Evolutionary conservation across 2,888 invertebrate genomes (phyloP), one percentile per base, ranked within the genome.

Genomic region (Hofmannophila pseudospretella): DNA sequence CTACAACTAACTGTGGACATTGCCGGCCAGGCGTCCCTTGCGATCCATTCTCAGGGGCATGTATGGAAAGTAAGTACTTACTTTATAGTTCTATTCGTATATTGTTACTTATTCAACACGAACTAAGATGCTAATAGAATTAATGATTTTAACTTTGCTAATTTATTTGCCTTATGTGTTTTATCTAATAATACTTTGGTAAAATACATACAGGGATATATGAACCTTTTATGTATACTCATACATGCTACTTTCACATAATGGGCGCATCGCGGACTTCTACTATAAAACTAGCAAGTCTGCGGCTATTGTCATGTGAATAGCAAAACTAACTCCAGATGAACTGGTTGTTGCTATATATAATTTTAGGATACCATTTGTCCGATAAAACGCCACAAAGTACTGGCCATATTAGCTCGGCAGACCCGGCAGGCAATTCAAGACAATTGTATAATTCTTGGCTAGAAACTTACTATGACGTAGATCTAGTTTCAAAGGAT

Each of bases 11-110:
- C 51, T 94, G 94, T 66, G 90, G 90, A 46, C 93, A 95, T 56
- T 95, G 95, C 66, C 92, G 94, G 38, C 91, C 92, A 22, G 95
- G 94, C 45, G 90, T 91, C 32, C 88, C 89, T 20, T 96, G 95
- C 60, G 93, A 95, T 71, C 92, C 92, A 12, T 89, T 91, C 37
- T 94, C 94, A 3, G 94, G 94, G 14, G 94, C 93, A 47, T 96
- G 95, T 76, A 91, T 93, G 67, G 92, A 93, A 90, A 94, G 95
- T 95, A 90, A 89, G 91, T 84, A 51, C 32, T 37, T 20, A 2
- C 12, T 32, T 42, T 22, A 28, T 35, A n/a, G 25, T n/a, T n/a
- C n/a, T n/a, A n/a, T n/a, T n/a, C n/a, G n/a, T n/a, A n/a, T n/a
- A n/a, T n/a, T n/a, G n/a, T n/a, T n/a, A 39, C 26, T 16, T 33